Base-by-base conservation (phyloP, 2,113 vertebrate species). In the Amazona vittata region DNA sequence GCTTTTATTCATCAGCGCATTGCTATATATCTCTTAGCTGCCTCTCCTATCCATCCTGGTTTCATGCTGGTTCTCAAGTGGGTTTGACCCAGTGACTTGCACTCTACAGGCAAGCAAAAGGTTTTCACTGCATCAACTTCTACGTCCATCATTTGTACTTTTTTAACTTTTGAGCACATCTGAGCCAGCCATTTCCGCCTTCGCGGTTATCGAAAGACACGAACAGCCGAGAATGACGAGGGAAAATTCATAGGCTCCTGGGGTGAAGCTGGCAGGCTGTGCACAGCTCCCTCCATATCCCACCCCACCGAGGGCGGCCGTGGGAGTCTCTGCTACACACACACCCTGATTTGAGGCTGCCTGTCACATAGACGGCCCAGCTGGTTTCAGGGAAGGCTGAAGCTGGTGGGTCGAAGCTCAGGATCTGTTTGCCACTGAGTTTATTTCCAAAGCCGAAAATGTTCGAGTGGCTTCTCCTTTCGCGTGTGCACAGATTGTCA, bases 241-340 rank as follows among this genome's bases (percentile, higher is more conserved):
- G 4, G 10, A 19, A 1, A 64, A 83, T 90, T 17, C 24, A 6
- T 16, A 60, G 11, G 2, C 2, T 1, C 11, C 20, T 57, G 19
- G 15, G 2, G 2, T 28, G 28, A 84, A 82, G 63, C 25, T 69
- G 28, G 39, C 13, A 6, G 41, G 25, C 39, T 75, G 24, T 10
- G 64, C 41, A 7, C 1, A 0, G 8, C 11, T 71, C 11, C 35
- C 24, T n/a, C 21, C 29, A 18, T 0, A 5, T 16, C 39, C 25
- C 26, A 17, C 6, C 5, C 1, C 15, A 24, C 33, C 1, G 0
- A 50, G 9, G n/a, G 12, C 2, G 1, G 9, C 7, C 1, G 50
- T 33, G 62, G 24, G 62, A 70, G 6, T 43, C 25, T 22, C 15
- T 0, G 0, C 18, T 35, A 18, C 33, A 16, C 33, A 31, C 11